Percentiles rank a stretch among this genome's conserved stretches.
Evolutionary conservation across 2,888 invertebrate species (phyloP).

Genomic region (Allygus modestus): DNA sequence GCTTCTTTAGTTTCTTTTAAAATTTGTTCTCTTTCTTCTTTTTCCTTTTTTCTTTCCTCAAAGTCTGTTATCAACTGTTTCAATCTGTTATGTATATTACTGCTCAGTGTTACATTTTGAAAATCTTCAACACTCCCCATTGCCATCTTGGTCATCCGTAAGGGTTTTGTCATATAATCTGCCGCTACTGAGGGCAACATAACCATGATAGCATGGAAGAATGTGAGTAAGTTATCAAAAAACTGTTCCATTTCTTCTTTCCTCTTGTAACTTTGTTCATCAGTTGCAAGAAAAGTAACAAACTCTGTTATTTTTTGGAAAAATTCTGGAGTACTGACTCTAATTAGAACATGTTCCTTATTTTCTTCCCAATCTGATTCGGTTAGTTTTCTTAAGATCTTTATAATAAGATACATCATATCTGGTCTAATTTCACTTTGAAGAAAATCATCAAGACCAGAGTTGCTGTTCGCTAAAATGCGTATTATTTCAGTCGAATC

Average conservation of each 20-base stretch:
- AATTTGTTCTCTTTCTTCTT: constrained; percentile 58
- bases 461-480: constrained; percentile 34
- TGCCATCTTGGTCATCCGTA: constrained; percentile 69
- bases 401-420: constrained; percentile 74
- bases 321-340: constrained; percentile 68
- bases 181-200: constrained; percentile 71
- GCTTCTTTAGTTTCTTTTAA: constrained; percentile 34
- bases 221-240: constrained; percentile 69
- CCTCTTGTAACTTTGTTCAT: constrained; percentile 67
- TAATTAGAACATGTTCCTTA: constrained; percentile 68
- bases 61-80: constrained; percentile 61
- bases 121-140: constrained; percentile 69
- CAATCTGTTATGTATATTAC: constrained; percentile 44
- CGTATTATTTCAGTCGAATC: constrained; percentile 51
- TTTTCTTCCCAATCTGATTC: constrained; percentile 69
- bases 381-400: constrained; percentile 75
- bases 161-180: constrained; percentile 71
- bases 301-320: constrained; percentile 68
- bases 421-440: constrained; percentile 42
- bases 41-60: constrained; percentile 60
- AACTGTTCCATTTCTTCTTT: constrained; percentile 69
- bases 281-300: constrained; percentile 66
- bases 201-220: constrained; percentile 73
- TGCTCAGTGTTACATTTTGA: constrained; percentile 63
- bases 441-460: constrained; percentile 31